phyloP scores from a whole-genome alignment of 2,888 invertebrate genomes.

The Uropetala carovei region DNA sequence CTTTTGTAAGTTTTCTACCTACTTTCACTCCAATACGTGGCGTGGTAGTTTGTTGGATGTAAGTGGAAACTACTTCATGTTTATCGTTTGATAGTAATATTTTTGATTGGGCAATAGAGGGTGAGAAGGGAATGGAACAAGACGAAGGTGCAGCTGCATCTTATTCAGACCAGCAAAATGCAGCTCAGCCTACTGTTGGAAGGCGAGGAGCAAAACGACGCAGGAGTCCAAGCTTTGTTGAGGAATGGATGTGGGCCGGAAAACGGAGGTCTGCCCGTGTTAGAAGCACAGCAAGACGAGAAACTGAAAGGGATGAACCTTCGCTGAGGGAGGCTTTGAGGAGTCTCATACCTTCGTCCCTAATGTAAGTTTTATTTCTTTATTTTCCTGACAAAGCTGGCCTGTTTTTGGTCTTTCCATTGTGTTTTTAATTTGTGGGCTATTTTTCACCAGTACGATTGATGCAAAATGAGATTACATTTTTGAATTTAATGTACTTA shows the following conservation, averaged over 20 bases:
- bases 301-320: slow-evolving; percentile 80
- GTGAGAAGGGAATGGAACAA: slow-evolving; percentile 51
- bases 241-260: slow-evolving; percentile 88
- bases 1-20: no score
- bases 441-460: no score
- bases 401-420: no score
- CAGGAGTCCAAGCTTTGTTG: slow-evolving; percentile 83
- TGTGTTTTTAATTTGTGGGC: no score
- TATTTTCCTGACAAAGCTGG: neutral
- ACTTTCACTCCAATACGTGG: no score
- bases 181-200: neutral
- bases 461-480: no score
- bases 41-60: no score
- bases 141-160: neutral
- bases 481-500: no score
- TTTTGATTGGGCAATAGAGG: neutral
- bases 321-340: slow-evolving; percentile 80
- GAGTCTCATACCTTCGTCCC: slow-evolving; percentile 80
- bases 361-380: slow-evolving; percentile 75
- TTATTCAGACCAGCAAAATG: neutral
- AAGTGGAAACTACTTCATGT: no score
- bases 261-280: slow-evolving; percentile 76
- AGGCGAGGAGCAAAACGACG: slow-evolving; percentile 74
- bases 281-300: slow-evolving; percentile 76
- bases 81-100: no score